Percentiles rank a stretch among this genome's conserved stretches.
Evolutionary conservation across 2,888 invertebrate genomes (phyloP).

Genomic region (Pseudoips prasinana): DNA sequence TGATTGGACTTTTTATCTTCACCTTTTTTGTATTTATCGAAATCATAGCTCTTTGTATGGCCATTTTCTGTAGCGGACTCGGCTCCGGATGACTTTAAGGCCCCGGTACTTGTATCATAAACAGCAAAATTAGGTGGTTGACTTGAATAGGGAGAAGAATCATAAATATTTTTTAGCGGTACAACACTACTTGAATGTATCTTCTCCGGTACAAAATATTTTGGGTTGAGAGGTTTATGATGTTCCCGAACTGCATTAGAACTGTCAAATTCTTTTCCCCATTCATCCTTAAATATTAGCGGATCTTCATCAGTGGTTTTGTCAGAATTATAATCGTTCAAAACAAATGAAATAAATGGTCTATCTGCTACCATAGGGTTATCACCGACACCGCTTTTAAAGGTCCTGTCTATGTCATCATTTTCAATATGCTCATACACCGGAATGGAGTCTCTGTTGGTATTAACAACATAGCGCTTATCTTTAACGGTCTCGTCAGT

Average conservation of each 20-base stretch:
- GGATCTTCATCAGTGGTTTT: conserved; percentile 54
- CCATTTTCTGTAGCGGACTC: conserved; percentile 28
- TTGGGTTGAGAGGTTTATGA: background rate
- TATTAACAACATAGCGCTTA: conserved; percentile 48
- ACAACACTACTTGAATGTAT: too few relatives aligned
- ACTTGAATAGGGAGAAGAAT: too few relatives aligned
- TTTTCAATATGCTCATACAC: conserved; percentile 57
- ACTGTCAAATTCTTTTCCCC: conserved; percentile 53
- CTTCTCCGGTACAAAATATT: too few relatives aligned
- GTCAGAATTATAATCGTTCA: conserved; percentile 58
- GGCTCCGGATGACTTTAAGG: too few relatives aligned
- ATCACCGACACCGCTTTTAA: conserved; percentile 32
- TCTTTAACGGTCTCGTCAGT: conserved; percentile 57
- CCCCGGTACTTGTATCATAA: too few relatives aligned
- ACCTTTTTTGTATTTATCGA: conserved; percentile 40
- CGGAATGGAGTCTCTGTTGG: conserved; percentile 46
- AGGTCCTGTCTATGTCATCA: conserved; percentile 27
- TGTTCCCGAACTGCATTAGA: conserved; percentile 6
- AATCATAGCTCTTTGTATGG: conserved; percentile 33
- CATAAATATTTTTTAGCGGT: too few relatives aligned
- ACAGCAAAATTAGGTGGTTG: too few relatives aligned
- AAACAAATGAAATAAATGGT: conserved; percentile 61
- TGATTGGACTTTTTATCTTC: conserved; percentile 36
- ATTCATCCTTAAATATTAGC: conserved; percentile 53
- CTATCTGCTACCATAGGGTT: conserved; percentile 56